phyloP scores from a whole-genome alignment of 2,888 invertebrate genomes.

The Agrotis exclamationis region DNA sequence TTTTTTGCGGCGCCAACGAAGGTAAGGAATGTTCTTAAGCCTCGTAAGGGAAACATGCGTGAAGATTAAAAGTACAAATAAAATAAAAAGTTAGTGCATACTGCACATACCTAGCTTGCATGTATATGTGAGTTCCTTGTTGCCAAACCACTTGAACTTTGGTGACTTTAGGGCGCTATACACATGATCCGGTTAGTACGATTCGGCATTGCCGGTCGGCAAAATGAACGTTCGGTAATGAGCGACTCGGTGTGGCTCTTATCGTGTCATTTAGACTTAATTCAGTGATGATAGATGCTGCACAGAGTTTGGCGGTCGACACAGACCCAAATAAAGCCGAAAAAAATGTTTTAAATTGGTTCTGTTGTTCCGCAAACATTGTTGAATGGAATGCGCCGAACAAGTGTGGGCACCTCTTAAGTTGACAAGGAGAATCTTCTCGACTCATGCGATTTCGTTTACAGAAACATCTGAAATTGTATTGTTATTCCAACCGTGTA shows the following conservation, averaged over 20 bases:
- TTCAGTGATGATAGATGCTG: background rate
- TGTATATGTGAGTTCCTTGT: slow-evolving; percentile 37
- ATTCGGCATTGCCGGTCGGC: background rate
- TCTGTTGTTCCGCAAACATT: background rate
- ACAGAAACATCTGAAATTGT: slow-evolving; percentile 32
- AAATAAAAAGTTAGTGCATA: slow-evolving; percentile 53
- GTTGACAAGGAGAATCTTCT: slow-evolving; percentile 43
- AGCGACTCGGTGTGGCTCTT: background rate
- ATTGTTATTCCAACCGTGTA: slow-evolving; percentile 45
- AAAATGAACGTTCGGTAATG: background rate
- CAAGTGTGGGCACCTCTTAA: slow-evolving; percentile 1
- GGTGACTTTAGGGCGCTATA: slow-evolving; percentile 20
- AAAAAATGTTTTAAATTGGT: background rate
- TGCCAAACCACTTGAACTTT: slow-evolving; percentile 44
- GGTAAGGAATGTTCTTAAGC: slow-evolving; percentile 28
- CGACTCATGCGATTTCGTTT: slow-evolving; percentile 49
- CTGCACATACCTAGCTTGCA: slow-evolving; percentile 26
- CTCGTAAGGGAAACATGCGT: slow-evolving; percentile 35
- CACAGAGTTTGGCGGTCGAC: no score
- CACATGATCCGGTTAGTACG: background rate
- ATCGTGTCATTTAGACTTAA: background rate
- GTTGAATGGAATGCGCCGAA: background rate
- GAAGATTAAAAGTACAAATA: slow-evolving; percentile 48
- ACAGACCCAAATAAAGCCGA: no score
- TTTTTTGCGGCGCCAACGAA: slow-evolving; percentile 36